Conservation (phyloP, 1,140 invertebrate genomes). For the Aphis gossypii region DNA sequence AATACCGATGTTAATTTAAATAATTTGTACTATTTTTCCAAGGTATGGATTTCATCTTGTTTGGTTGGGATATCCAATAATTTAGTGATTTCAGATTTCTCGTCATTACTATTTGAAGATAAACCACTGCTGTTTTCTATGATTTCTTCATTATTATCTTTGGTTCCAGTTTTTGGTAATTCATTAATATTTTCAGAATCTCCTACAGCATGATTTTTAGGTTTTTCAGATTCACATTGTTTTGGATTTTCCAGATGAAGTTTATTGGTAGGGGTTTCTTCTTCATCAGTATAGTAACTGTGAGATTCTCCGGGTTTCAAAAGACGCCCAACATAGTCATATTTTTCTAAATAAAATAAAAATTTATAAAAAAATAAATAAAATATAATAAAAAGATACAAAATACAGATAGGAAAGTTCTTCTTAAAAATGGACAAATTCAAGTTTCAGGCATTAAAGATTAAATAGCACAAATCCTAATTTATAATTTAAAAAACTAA, state of each 20-base stretch:
- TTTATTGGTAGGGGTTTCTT: constrained; percentile 72
- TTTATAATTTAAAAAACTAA: too few species aligned
- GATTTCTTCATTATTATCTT: neutral
- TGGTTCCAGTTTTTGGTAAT: neutral
- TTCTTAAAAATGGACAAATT: neutral
- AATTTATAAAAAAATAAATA: constrained; percentile 61
- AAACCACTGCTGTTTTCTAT: neutral
- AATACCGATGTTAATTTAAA: constrained; percentile 7
- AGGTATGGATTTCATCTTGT: neutral
- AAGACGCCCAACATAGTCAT: constrained; percentile 89
- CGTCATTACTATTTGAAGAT: neutral
- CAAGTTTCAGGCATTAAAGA: too few species aligned
- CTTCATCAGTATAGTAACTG: constrained; percentile 91
- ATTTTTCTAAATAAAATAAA: constrained; percentile 79
- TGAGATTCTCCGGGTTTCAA: constrained; percentile 91
- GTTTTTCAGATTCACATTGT: constrained; percentile 63
- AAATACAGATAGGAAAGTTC: neutral
- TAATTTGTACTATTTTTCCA: constrained; percentile 43
- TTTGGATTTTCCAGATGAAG: constrained; percentile 61
- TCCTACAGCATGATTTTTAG: constrained; percentile 60
- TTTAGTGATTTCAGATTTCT: neutral
- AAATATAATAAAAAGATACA: neutral
- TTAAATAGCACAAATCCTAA: too few species aligned
- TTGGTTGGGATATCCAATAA: neutral
- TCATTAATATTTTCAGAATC: neutral